Evolutionary conservation across 2,797 vertebrate species (phyloP).

Genomic region (Acanthiza pusilla): DNA sequence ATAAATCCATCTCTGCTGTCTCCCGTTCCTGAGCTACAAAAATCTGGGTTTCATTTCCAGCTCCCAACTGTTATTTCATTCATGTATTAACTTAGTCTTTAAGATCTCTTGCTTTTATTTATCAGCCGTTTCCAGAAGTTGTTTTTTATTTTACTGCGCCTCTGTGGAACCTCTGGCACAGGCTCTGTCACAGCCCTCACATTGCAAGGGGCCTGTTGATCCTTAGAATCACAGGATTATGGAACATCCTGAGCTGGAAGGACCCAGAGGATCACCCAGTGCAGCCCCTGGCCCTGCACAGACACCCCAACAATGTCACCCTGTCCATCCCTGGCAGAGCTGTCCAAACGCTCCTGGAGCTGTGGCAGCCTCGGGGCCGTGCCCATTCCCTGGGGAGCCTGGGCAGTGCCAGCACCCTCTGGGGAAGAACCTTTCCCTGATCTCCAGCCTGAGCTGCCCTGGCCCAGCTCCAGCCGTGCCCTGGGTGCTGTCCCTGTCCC

Average conservation of each 20-base stretch:
- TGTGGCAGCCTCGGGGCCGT: not conserved
- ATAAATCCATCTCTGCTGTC: slow-evolving; percentile 32
- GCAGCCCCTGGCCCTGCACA: not conserved
- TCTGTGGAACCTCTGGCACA: not conserved
- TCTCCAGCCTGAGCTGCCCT: fast-evolving
- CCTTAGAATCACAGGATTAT: not conserved
- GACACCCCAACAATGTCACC: not conserved
- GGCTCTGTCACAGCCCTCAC: not conserved
- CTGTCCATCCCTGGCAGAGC: fast-evolving
- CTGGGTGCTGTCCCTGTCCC: not conserved
- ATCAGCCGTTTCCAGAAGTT: slow-evolving; percentile 22
- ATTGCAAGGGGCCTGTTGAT: not conserved
- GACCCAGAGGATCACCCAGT: fast-evolving
- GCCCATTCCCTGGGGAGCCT: not conserved
- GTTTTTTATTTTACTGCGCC: slow-evolving; percentile 1
- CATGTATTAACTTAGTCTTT: not conserved
- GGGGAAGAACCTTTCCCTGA: not conserved
- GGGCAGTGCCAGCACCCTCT: not conserved
- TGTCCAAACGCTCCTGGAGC: not conserved
- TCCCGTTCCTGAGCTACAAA: not conserved
- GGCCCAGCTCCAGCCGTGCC: not conserved
- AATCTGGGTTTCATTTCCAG: slow-evolving; percentile 21
- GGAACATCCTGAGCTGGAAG: not conserved
- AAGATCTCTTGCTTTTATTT: slow-evolving; percentile 38
- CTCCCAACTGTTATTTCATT: slow-evolving; percentile 16